Conservation (phyloP, 2,797 vertebrate species). For the Thalassophryne amazonica region DNA sequence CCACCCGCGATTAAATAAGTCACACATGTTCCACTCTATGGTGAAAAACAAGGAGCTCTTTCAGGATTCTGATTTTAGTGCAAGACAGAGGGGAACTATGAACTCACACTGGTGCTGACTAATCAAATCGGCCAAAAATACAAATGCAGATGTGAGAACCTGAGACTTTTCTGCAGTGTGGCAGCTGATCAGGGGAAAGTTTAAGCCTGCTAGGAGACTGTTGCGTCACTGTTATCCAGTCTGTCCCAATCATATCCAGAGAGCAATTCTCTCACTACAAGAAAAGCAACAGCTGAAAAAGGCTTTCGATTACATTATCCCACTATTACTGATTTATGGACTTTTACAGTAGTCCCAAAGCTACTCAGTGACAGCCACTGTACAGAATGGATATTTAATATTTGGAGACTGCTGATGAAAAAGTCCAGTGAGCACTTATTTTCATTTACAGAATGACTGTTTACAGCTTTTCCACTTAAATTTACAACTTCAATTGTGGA, state of each 20-base stretch:
- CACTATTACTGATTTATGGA: no score
- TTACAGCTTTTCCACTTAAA: no score
- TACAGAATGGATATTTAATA: no score
- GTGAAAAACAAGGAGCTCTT: slow-evolving; percentile 57
- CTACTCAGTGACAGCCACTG: no score
- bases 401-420: no score
- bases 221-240: not conserved
- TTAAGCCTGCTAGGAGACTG: not conserved
- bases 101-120: slow-evolving; percentile 31
- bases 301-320: no score
- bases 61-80: slow-evolving; percentile 34
- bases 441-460: no score
- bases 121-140: slow-evolving; percentile 13
- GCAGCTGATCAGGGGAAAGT: slow-evolving; percentile 12
- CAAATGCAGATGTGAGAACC: slow-evolving; percentile 15
- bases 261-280: no score
- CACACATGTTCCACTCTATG: slow-evolving; percentile 58
- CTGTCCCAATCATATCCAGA: not conserved
- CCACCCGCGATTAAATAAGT: slow-evolving; percentile 59
- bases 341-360: no score
- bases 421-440: no score
- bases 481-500: no score
- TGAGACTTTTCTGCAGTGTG: not conserved
- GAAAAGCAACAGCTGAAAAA: no score
- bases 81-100: slow-evolving; percentile 4